Evolutionary conservation across 2,797 vertebrate genomes (phyloP).

Genomic region (Varecia variegata): DNA sequence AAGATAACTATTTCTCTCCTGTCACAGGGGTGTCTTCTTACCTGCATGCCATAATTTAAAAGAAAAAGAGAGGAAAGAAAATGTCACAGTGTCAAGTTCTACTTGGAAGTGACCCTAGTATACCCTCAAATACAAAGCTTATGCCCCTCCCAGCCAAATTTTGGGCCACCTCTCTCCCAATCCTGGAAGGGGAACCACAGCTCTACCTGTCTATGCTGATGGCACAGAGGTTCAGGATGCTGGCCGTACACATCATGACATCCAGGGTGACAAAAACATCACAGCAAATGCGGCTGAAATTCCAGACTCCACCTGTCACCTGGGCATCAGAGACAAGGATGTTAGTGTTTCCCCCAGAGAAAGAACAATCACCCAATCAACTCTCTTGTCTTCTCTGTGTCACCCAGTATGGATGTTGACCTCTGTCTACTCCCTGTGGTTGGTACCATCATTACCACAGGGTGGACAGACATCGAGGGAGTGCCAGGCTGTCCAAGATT

Average conservation of each 20-base stretch:
- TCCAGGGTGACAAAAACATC: constrained; percentile 96
- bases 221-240: constrained; percentile 97
- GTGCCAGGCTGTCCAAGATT: background rate
- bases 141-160: background rate
- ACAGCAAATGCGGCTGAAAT: constrained; percentile 93
- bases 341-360: constrained; percentile 42
- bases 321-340: constrained; percentile 77
- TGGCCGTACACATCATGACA: constrained; percentile 99
- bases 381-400: background rate
- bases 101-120: background rate
- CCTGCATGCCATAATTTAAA: background rate
- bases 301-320: constrained; percentile 96
- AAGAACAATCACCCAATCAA: background rate
- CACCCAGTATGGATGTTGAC: background rate
- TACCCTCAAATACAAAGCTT: background rate
- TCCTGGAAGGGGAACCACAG: background rate
- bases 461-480: background rate
- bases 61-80: background rate
- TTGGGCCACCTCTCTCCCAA: background rate
- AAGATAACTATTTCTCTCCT: background rate
- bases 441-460: background rate
- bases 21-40: background rate
- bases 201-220: constrained; percentile 98
- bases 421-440: background rate
- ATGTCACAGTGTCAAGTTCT: background rate